phyloP scores from a whole-genome alignment of 2,888 invertebrate genomes.

The Tillus elongatus region DNA sequence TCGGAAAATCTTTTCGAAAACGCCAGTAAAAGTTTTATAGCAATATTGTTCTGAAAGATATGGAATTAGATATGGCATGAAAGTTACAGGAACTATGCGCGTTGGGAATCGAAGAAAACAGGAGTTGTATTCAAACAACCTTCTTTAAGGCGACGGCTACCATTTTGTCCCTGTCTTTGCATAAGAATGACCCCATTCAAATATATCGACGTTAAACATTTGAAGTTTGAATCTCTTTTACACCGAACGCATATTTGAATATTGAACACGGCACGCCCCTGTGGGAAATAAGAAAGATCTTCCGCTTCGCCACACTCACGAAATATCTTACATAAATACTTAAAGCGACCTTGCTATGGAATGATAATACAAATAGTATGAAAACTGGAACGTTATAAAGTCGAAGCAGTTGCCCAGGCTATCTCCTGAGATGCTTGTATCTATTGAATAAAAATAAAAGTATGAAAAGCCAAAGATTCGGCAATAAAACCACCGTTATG shows the following conservation, averaged over 20 bases:
- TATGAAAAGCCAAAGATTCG: too few relatives aligned
- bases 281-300: conserved; percentile 29
- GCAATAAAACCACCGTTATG: too few relatives aligned
- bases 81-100: conserved; percentile 26
- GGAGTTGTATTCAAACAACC: conserved; percentile 33
- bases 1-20: too few relatives aligned
- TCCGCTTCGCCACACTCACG: conserved; percentile 20
- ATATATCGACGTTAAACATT: conserved; percentile 34
- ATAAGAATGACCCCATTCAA: conserved; percentile 36
- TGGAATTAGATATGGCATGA: conserved; percentile 30
- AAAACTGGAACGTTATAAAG: too few relatives aligned
- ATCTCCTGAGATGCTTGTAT: too few relatives aligned
- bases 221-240: conserved; percentile 32
- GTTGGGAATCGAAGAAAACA: conserved; percentile 31
- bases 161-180: conserved; percentile 36
- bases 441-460: too few relatives aligned
- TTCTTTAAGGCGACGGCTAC: conserved; percentile 31
- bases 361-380: too few relatives aligned
- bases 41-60: too few relatives aligned
- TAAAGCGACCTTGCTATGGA: too few relatives aligned
- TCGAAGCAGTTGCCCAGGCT: too few relatives aligned
- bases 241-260: conserved; percentile 15
- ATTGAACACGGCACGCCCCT: conserved; percentile 21
- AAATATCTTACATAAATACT: too few relatives aligned
- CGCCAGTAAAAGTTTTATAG: too few relatives aligned